Evolutionary conservation across 2,888 invertebrate species (phyloP), one percentile per base, ranked within the genome.

Genomic region (Schizaphis graminum): DNA sequence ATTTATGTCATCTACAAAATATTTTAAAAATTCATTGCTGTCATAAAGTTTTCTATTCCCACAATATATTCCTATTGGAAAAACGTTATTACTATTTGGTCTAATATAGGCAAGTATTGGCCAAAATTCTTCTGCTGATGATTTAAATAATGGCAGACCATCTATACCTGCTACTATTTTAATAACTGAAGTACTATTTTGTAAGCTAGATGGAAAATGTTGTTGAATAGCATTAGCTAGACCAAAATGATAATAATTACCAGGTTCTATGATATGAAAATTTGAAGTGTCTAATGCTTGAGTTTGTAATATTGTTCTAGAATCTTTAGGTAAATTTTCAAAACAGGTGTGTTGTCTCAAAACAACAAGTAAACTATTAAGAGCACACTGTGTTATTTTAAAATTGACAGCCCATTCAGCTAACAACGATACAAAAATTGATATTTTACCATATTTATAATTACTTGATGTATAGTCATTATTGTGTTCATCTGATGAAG

Each of bases 251-350:
- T 49, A 49, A 49, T 86, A 86, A 8, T 87, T 49, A 13, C 86
- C 86, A 49, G 86, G 86, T 49, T 87, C 86, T 49, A 87, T 49
- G 10, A 2, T 3, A 8, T 87, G 49, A n/a, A 87, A 16, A 87
- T 87, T 87, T 87, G n/a, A 49, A 53, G 3, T 95, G 92, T 86
- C 90, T 26, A 85, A 8, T 85, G 85, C 7, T 85, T 85, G 5
- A 44, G 85, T 85, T 11, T 85, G 85, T 44, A 85, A 85, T 8
- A 44, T 85, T 41, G 44, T 85, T 44, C 85, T 85, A 26, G 85
- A 85, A 44, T 85, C 85, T 85, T 85, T 85, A 44, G 41, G 85
- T 28, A 85, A 85, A 11, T 85, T 0, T 85, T 85, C 85, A 85
- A 85, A 84, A 84, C 77, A 84, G 8, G n/a, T 41, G 41, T 84